Evolutionary conservation across 2,888 invertebrate species (phyloP).

Genomic region (Mylabris sibirica): DNA sequence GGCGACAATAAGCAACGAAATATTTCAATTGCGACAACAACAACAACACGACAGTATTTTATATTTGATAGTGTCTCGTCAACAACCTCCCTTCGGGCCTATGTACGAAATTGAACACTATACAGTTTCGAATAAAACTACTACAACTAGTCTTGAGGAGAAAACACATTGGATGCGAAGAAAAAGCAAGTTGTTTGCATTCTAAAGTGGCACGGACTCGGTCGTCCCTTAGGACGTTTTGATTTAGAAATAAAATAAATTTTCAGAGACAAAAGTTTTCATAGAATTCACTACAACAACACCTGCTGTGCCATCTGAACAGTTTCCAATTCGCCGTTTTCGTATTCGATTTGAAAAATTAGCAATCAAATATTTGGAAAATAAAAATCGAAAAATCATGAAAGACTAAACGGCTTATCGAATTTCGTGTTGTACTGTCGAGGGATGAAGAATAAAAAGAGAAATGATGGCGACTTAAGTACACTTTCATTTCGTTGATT

Average conservation of each 20-base stretch:
- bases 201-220: constrained; percentile 42
- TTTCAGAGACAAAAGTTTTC: constrained; percentile 21
- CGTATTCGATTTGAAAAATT: too few species aligned
- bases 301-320: neutral
- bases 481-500: constrained; percentile 15
- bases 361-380: too few species aligned
- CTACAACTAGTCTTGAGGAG: neutral
- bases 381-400: constrained; percentile 18
- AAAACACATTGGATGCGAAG: constrained; percentile 2
- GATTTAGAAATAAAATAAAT: constrained; percentile 50
- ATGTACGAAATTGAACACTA: constrained; percentile 46
- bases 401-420: too few species aligned
- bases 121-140: constrained; percentile 43
- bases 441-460: too few species aligned
- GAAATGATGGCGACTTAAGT: constrained; percentile 30
- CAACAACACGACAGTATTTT: constrained; percentile 42
- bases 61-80: constrained; percentile 48
- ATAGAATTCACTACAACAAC: constrained; percentile 16
- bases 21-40: neutral
- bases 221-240: constrained; percentile 40
- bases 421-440: too few species aligned
- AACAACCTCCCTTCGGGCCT: constrained; percentile 44
- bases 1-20: neutral
- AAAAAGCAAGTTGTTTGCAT: constrained; percentile 46
- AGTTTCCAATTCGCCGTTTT: too few species aligned